Percentiles rank a stretch among this genome's conserved stretches.
Conservation (phyloP, 2,113 vertebrate genomes). For the Scolopax mira region DNA sequence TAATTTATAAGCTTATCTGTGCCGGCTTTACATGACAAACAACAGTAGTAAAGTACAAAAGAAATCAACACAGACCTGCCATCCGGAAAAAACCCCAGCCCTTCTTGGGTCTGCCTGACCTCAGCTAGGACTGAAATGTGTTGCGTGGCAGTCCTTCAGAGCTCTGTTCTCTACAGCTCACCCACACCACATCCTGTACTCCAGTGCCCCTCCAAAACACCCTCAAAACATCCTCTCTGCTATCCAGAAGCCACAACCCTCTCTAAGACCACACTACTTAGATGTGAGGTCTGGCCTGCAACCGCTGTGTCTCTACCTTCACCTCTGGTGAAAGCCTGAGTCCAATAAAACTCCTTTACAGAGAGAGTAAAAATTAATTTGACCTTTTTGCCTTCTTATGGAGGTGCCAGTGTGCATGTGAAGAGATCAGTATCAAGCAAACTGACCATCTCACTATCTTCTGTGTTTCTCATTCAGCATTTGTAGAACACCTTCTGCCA, state of each 20-base stretch:
- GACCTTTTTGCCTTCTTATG: neutral
- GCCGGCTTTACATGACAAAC: neutral
- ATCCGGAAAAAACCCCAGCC: neutral
- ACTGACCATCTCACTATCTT: accelerated
- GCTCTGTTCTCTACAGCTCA: neutral
- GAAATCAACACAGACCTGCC: neutral
- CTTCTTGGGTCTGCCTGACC: neutral
- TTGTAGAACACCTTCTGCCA: neutral
- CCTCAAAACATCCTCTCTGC: neutral
- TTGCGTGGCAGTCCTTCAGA: neutral
- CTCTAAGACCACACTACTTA: neutral
- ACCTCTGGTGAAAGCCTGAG: neutral
- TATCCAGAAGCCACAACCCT: neutral
- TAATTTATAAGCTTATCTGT: neutral
- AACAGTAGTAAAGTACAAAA: neutral
- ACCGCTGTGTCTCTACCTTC: neutral
- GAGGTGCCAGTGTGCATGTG: neutral
- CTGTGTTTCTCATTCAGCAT: neutral
- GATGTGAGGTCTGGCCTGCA: neutral
- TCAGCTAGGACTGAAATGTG: neutral
- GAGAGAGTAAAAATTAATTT: neutral
- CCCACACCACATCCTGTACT: neutral
- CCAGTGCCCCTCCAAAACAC: neutral
- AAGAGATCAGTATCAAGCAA: neutral
- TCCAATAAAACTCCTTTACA: neutral